Percentiles rank a stretch among this genome's conserved stretches.
Evolutionary conservation across 2,113 vertebrate genomes (phyloP).

Genomic region (Lipophrys pholis): DNA sequence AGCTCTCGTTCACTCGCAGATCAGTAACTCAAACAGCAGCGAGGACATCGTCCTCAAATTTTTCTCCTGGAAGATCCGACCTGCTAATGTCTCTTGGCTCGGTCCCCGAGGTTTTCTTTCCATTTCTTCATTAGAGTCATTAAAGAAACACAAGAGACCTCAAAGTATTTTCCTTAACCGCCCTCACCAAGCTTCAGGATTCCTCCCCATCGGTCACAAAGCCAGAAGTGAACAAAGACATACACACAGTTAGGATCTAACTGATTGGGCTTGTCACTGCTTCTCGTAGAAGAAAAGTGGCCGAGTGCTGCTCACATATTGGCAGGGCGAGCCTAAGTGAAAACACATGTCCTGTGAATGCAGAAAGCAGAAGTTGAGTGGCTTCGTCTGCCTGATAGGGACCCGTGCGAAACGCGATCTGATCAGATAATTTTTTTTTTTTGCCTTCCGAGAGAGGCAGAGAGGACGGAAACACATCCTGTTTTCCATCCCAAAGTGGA

Average conservation of each 20-base stretch:
- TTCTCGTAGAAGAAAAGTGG: constrained; percentile 53
- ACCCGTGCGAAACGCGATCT: constrained; percentile 53
- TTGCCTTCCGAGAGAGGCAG: constrained; percentile 26
- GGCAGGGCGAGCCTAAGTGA: constrained; percentile 70
- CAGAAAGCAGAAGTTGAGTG: constrained; percentile 59
- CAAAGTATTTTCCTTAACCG: constrained; percentile 48
- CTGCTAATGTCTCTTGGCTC: constrained; percentile 33
- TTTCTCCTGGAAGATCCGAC: neutral
- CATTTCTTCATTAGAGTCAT: constrained; percentile 36
- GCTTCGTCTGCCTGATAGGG: constrained; percentile 35
- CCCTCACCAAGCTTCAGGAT: constrained; percentile 38
- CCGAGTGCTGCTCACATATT: constrained; percentile 52
- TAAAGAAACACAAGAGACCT: constrained; percentile 37
- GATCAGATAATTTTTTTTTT: constrained; percentile 46
- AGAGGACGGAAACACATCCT: constrained; percentile 44
- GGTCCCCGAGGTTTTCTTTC: constrained; percentile 22
- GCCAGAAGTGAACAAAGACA: constrained; percentile 39
- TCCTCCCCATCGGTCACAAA: constrained; percentile 55
- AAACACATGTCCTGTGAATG: constrained; percentile 78
- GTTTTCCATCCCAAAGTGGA: constrained; percentile 52
- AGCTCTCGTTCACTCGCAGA: neutral
- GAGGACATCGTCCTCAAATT: constrained; percentile 1
- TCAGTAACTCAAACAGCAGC: constrained; percentile 7
- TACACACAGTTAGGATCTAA: constrained; percentile 41
- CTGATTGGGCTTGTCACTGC: constrained; percentile 62